Evolutionary conservation across 2,113 vertebrate species (phyloP).

Genomic region (Amazona guildingii): DNA sequence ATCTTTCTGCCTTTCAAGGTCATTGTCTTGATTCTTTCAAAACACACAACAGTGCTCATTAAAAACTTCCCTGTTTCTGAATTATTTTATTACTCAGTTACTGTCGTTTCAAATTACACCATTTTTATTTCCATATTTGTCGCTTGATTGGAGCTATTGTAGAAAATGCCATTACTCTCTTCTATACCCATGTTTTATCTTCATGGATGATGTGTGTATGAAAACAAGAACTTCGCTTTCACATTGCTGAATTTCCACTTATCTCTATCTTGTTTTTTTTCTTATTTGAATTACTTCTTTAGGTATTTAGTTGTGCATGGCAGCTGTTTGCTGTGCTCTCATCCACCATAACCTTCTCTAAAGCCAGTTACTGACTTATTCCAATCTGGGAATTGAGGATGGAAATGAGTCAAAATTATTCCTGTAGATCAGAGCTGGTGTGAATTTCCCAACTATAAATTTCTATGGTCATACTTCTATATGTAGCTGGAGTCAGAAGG

Average conservation of each 20-base stretch:
- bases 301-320: not conserved
- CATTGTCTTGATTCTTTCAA: not conserved
- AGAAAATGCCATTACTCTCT: not conserved
- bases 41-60: not conserved
- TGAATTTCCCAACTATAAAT: not conserved
- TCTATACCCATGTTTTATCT: not conserved
- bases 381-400: not conserved
- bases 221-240: not conserved
- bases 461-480: not conserved
- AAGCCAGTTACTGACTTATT: not conserved
- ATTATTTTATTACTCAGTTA: not conserved
- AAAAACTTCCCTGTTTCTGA: not conserved
- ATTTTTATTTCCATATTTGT: not conserved
- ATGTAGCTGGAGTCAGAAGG: not conserved
- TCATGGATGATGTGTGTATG: not conserved
- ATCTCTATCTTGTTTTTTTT: not conserved
- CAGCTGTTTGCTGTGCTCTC: not conserved
- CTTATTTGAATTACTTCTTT: not conserved
- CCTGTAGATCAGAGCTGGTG: not conserved
- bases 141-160: not conserved
- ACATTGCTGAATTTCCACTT: not conserved
- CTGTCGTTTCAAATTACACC: not conserved
- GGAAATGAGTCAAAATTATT: not conserved
- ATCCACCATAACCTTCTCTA: not conserved
- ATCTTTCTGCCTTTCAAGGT: not conserved